Percentiles rank a stretch among this genome's conserved stretches.
Conservation (phyloP, 2,797 vertebrate species). For the Dendrocincla tyrannina region DNA sequence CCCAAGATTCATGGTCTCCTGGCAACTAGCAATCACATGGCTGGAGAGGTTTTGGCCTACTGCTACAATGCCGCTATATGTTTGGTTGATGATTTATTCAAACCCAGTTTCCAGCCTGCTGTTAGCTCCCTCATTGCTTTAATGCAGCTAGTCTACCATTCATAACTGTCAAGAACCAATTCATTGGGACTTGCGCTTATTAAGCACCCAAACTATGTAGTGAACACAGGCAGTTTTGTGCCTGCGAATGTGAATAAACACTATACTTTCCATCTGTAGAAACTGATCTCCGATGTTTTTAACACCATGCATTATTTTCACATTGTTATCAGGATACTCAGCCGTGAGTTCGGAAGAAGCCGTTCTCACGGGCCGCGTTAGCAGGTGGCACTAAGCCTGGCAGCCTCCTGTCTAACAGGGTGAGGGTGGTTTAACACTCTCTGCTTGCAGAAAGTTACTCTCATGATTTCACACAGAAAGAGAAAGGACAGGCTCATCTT, state of each 20-base stretch:
- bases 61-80: conserved; percentile 59
- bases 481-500: neutral
- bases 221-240: conserved; percentile 41
- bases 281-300: conserved; percentile 17
- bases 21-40: conserved; percentile 77
- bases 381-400: neutral
- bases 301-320: conserved; percentile 33
- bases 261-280: neutral
- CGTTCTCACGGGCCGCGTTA: neutral
- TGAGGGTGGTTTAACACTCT: neutral
- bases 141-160: conserved; percentile 81
- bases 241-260: conserved; percentile 30
- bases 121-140: conserved; percentile 79
- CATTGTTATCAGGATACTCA: conserved; percentile 55
- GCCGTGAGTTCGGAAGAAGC: conserved; percentile 1
- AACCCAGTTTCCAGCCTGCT: conserved; percentile 76
- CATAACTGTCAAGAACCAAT: conserved; percentile 85
- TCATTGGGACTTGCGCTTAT: conserved; percentile 80
- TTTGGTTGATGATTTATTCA: conserved; percentile 84
- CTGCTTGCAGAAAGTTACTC: neutral
- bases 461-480: neutral
- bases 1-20: conserved; percentile 69
- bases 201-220: conserved; percentile 77
- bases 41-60: conserved; percentile 70
- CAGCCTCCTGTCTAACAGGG: neutral